phyloP scores from a whole-genome alignment of 2,797 vertebrate genomes.

The Adrianichthys oophorus region DNA sequence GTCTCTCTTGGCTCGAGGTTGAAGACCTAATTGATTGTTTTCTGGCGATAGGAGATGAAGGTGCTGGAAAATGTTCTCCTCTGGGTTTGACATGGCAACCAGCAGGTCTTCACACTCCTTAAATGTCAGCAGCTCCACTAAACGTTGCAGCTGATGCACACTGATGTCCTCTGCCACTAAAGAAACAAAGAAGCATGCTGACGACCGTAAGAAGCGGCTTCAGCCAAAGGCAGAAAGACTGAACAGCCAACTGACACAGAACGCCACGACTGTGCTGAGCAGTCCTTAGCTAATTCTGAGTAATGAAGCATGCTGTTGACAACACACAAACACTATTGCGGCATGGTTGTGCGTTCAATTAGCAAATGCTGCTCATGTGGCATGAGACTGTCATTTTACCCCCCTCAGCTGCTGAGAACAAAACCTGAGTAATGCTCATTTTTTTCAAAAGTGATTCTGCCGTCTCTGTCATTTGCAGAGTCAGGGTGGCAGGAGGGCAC shows the following conservation, averaged over 20 bases:
- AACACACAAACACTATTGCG: constrained; percentile 12
- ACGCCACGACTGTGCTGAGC: constrained; percentile 1
- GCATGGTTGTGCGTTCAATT: constrained; percentile 38
- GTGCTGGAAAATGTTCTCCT: constrained; percentile 65
- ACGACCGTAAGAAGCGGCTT: background rate
- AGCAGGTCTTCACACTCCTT: constrained; percentile 82
- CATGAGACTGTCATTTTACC: constrained; percentile 31
- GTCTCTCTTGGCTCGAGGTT: constrained; percentile 52
- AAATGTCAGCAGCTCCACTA: constrained; percentile 80
- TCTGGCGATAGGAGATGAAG: constrained; percentile 61
- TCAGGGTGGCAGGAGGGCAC: background rate
- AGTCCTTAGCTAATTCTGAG: constrained; percentile 2
- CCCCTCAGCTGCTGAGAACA: constrained; percentile 28
- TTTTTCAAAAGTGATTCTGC: constrained; percentile 9
- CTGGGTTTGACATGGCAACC: constrained; percentile 60
- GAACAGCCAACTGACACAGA: background rate
- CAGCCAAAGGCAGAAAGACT: background rate
- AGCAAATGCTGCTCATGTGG: constrained; percentile 24
- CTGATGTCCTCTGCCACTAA: constrained; percentile 75
- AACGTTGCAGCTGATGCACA: constrained; percentile 77
- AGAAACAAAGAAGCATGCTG: background rate
- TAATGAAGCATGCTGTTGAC: constrained; percentile 41
- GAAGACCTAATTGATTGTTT: constrained; percentile 53
- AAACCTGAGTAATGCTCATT: constrained; percentile 34
- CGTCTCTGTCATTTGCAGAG: background rate